phyloP scores from a whole-genome alignment of 2,113 vertebrate species.

The Toxotes chatareus region DNA sequence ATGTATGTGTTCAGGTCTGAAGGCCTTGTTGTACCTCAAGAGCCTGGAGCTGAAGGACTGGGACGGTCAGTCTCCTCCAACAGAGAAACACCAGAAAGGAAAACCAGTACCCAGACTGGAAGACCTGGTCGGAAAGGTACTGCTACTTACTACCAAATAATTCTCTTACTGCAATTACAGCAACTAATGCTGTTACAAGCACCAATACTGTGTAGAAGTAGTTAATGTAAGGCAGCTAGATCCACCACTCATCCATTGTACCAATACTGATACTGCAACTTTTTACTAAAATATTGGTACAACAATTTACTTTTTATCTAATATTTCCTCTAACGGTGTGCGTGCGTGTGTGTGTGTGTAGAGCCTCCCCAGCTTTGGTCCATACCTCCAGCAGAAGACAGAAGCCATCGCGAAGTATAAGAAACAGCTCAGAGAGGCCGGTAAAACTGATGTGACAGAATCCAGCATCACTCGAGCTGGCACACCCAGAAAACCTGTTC shows the following conservation, averaged over 20 bases:
- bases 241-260: background rate
- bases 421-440: slow-evolving; percentile 74
- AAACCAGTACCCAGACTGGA: slow-evolving; percentile 87
- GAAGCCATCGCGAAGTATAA: slow-evolving; percentile 88
- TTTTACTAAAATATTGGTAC: too few relatives aligned
- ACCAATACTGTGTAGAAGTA: background rate
- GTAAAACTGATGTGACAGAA: slow-evolving; percentile 29
- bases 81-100: slow-evolving; percentile 90
- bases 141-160: background rate
- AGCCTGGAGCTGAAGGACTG: slow-evolving; percentile 89
- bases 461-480: slow-evolving; percentile 63
- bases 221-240: background rate
- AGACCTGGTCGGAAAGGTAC: slow-evolving; percentile 89
- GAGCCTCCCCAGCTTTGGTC: slow-evolving; percentile 92
- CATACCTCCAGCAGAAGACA: slow-evolving; percentile 88
- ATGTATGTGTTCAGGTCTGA: slow-evolving; percentile 81
- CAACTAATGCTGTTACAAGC: background rate
- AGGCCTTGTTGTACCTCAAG: slow-evolving; percentile 90
- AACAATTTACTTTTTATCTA: background rate
- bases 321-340: slow-evolving; percentile 2
- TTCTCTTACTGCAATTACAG: background rate
- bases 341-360: slow-evolving; percentile 62
- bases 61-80: slow-evolving; percentile 93
- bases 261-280: background rate
- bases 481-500: slow-evolving; percentile 84